Conservation (phyloP, 2,113 vertebrate species). For the Lophura nycthemera region DNA sequence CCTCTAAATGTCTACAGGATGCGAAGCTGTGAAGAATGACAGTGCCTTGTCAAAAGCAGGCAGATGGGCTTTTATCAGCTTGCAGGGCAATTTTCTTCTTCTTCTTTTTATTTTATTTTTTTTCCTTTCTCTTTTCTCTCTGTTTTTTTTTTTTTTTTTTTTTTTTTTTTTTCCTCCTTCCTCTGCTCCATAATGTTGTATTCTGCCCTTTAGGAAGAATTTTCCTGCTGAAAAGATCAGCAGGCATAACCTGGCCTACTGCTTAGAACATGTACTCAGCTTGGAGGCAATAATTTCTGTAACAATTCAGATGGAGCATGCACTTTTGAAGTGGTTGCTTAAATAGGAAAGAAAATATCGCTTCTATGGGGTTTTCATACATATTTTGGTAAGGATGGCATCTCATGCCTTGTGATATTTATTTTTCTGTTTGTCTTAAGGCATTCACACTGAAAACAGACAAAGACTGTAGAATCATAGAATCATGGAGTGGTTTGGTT, state of each 20-base stretch:
- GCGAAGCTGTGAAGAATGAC: constrained; percentile 75
- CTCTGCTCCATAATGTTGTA: constrained; percentile 69
- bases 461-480: neutral
- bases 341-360: neutral
- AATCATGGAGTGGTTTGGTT: too few relatives aligned
- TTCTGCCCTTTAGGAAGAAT: constrained; percentile 72
- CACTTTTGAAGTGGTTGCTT: neutral
- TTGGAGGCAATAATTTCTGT: constrained; percentile 37
- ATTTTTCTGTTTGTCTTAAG: neutral
- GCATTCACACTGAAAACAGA: neutral
- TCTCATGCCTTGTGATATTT: neutral
- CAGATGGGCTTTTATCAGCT: constrained; percentile 78
- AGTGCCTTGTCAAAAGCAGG: constrained; percentile 73
- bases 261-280: neutral
- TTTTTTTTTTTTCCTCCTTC: neutral
- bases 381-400: neutral
- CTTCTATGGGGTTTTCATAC: neutral
- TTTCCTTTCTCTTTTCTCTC: neutral
- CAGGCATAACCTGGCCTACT: constrained; percentile 26
- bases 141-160: neutral
- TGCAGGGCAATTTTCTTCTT: constrained; percentile 72
- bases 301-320: neutral
- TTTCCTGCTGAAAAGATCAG: constrained; percentile 73
- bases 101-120: neutral
- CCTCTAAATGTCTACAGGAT: constrained; percentile 80